These are phyloP conservation scores for Tapera naevia DNA, from an alignment of 2,797 vertebrate genomes.

Conservation along the genomic window DNA sequence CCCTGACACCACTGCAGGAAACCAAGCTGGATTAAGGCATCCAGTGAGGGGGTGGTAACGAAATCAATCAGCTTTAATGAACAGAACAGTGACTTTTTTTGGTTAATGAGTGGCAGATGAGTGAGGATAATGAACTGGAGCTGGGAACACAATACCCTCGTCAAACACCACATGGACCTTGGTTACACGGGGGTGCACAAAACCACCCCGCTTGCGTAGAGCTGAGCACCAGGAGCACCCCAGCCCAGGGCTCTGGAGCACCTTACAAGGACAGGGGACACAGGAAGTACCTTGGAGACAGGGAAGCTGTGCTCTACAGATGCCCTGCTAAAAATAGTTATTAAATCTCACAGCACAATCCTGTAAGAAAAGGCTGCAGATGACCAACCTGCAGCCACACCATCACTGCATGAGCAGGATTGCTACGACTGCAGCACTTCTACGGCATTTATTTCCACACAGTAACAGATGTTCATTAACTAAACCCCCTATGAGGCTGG, in stretches of 20 bases:
- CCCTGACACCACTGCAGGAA: background rate
- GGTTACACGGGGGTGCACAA: fast-evolving
- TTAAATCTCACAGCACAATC: background rate
- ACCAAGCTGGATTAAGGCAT: fast-evolving
- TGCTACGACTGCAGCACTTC: background rate
- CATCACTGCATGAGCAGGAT: background rate
- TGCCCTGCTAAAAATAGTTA: background rate
- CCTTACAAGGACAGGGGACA: background rate
- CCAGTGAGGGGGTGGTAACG: fast-evolving
- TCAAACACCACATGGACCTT: background rate
- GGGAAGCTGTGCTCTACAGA: background rate
- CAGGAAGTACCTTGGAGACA: background rate
- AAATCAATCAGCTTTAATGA: background rate
- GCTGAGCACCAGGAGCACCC: fast-evolving
- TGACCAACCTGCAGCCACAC: background rate
- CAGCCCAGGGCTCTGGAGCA: background rate
- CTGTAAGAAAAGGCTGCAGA: background rate
- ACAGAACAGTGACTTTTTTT: background rate
- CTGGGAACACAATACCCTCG: background rate
- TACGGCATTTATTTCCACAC: background rate
- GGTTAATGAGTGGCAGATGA: background rate
- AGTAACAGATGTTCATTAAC: slow-evolving; percentile 36
- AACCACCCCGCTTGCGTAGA: background rate
- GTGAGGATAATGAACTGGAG: background rate
- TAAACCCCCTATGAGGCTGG: background rate